Percentiles rank a stretch among this genome's conserved stretches.
phyloP scores from a whole-genome alignment of 2,888 invertebrate genomes.

The Nemurella pictetii region DNA sequence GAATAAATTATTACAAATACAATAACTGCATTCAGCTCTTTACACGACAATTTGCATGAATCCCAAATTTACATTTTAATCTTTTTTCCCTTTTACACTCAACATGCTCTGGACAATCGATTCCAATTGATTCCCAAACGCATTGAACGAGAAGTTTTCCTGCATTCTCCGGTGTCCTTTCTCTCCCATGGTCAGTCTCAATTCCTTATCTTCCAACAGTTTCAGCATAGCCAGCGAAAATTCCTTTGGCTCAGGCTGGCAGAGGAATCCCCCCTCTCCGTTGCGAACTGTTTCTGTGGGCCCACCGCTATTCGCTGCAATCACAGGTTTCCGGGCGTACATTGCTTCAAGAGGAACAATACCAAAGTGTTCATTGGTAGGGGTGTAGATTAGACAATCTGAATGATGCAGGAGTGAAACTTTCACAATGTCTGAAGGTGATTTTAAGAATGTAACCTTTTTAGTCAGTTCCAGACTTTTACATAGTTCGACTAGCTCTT shows the following conservation, averaged over 20 bases:
- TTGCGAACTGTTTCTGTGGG: constrained; percentile 89
- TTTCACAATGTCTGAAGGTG: constrained; percentile 85
- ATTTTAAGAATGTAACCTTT: constrained; percentile 81
- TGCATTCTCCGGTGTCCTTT: constrained; percentile 75
- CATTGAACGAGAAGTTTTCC: constrained; percentile 79
- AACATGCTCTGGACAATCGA: constrained; percentile 40
- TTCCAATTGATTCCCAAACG: constrained; percentile 73
- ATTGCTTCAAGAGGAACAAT: constrained; percentile 99
- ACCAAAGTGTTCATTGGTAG: constrained; percentile 96
- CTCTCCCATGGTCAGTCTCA: constrained; percentile 70
- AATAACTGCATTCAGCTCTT: no score
- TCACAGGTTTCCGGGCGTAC: constrained; percentile 89
- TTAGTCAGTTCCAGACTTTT: constrained; percentile 66
- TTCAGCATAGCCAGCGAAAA: constrained; percentile 79
- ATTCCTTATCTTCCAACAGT: constrained; percentile 64
- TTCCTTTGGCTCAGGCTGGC: constrained; percentile 66
- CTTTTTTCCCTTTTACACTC: constrained; percentile 31
- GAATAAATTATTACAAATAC: not conserved
- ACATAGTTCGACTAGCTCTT: constrained; percentile 71
- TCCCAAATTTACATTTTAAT: not conserved
- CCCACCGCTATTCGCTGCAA: constrained; percentile 94
- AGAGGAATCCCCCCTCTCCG: constrained; percentile 79
- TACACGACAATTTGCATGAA: not conserved
- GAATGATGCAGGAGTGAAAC: constrained; percentile 75
- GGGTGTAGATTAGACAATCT: constrained; percentile 89